Base-by-base conservation (phyloP, 1,140 invertebrate genomes). In the Anastatus disparis region DNA sequence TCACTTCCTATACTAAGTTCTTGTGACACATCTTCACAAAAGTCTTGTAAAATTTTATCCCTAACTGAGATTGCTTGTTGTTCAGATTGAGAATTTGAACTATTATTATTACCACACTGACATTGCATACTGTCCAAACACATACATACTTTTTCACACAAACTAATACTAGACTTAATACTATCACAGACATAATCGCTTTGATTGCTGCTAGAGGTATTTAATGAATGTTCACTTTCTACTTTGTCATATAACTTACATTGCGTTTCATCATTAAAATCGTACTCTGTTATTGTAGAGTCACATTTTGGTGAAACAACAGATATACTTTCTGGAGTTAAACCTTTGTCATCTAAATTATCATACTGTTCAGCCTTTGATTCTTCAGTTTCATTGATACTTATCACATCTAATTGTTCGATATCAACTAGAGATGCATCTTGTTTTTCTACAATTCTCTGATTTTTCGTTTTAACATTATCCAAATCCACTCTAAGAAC, bases 401-500 rank as follows among this genome's bases (percentile, higher is more conserved):
- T 82, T 59, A 83, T 84, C 26, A 80, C 78, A 46, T 86, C 81
- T 31, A 84, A 64, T 27, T 78, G 76, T 31, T 79, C 72, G 3
- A 80, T 78, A 22, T 83, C 82, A 12, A 59, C 64, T 13, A 82
- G 77, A 1, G 76, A 59, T 31, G 71, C 55, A 56, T 82, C 79
- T 27, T 81, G 79, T 55, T 82, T 85, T 15, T 84, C 84, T 48
- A 53, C 74, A 35, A 24, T 74, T 56, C 74, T 81, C 12, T 75
- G 68, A 62, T 75, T 78, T 53, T 76, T 79, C 61, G 58, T 76
- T 27, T 77, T 78, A 6, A 72, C 59, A 58, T 81, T 82, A 12
- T 88, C 84, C 53, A 90, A 77, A 63, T 88, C 83, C 20, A 89
- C 84, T 70, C 82, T 85, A 22, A 93, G 78, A 20, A 91, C 88